Evolutionary conservation across 2,797 vertebrate genomes (phyloP).

Genomic region (Cynopterus sphinx): DNA sequence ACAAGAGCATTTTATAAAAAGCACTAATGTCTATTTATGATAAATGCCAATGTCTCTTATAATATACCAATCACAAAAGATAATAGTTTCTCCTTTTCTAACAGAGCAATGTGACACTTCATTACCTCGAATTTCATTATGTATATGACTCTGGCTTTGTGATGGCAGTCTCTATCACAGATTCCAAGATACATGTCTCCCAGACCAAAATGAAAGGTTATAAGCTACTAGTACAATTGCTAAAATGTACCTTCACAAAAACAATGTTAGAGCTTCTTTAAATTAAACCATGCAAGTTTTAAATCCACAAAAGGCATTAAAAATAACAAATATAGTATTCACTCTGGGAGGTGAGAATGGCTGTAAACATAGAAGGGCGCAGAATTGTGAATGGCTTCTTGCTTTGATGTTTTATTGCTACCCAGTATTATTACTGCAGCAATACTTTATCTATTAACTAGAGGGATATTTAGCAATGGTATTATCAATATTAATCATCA

Average conservation of each 20-base stretch:
- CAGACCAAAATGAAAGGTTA: constrained; percentile 33
- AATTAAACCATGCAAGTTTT: constrained; percentile 13
- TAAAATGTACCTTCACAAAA: constrained; percentile 34
- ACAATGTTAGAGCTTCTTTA: not conserved
- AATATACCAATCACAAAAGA: constrained; percentile 18
- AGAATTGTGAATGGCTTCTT: not conserved
- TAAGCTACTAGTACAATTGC: not conserved
- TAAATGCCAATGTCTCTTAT: not conserved
- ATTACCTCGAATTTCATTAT: constrained; percentile 39
- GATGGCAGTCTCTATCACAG: not conserved
- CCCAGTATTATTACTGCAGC: not conserved
- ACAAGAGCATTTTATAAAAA: not conserved
- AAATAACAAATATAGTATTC: not conserved
- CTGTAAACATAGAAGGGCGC: not conserved
- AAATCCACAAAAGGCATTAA: constrained; percentile 10
- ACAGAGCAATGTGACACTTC: constrained; percentile 21
- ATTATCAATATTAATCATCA: not conserved
- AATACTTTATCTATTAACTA: not conserved
- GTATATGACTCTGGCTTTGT: not conserved
- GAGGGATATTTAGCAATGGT: not conserved
- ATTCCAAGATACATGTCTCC: not conserved
- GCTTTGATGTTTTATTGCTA: not conserved
- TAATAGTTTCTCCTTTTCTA: constrained; percentile 2
- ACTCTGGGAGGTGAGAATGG: not conserved
- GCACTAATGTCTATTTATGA: not conserved